phyloP scores from a whole-genome alignment of 2,888 invertebrate species.

The Myopa testacea region DNA sequence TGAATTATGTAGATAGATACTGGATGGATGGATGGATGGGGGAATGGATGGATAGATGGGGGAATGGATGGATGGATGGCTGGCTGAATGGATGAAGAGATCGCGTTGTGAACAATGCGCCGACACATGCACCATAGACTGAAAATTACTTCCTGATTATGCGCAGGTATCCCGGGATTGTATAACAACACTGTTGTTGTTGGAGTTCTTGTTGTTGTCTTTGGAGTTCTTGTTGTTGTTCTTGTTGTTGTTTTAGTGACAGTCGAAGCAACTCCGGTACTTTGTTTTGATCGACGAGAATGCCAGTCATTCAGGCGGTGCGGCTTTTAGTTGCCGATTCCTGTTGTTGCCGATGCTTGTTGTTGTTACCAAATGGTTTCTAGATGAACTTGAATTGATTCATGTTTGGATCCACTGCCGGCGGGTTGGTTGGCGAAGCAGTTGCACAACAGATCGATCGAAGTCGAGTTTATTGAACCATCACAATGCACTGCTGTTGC shows the following conservation, averaged over 20 bases:
- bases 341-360: slow-evolving; percentile 26
- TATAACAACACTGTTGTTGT: not conserved
- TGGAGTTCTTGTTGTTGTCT: slow-evolving; percentile 46
- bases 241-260: slow-evolving; percentile 36
- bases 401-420: not conserved
- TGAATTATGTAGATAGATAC: slow-evolving; percentile 26
- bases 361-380: not conserved
- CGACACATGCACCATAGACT: slow-evolving; percentile 44
- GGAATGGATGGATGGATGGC: too few species aligned
- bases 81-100: not conserved
- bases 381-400: slow-evolving; percentile 15
- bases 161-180: slow-evolving; percentile 14
- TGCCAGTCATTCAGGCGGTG: slow-evolving; percentile 23
- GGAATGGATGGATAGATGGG: not conserved
- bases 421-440: not conserved
- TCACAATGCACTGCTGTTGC: not conserved
- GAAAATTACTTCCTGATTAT: slow-evolving; percentile 50
- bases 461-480: not conserved
- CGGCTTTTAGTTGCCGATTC: slow-evolving; percentile 8
- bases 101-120: slow-evolving; percentile 13
- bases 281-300: slow-evolving; percentile 25
- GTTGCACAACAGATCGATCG: not conserved
- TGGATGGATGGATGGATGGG: slow-evolving; percentile 2
- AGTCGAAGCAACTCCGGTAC: slow-evolving; percentile 34
- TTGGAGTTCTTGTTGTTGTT: slow-evolving; percentile 32